Evolutionary conservation across 2,797 vertebrate genomes (phyloP).

Genomic region (Anableps anableps): DNA sequence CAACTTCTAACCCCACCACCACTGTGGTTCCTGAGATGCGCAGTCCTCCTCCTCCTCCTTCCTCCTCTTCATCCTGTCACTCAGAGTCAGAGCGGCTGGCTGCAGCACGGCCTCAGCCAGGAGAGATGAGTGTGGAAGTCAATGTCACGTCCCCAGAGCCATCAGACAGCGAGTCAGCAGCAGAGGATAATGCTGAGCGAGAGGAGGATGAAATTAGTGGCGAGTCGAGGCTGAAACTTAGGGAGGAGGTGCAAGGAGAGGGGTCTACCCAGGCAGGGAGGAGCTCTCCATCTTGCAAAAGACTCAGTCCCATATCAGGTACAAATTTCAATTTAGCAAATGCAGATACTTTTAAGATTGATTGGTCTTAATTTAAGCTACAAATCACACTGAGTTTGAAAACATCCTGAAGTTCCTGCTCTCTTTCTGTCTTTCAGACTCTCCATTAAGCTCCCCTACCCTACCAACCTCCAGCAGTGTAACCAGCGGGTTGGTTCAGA

Average conservation of each 20-base stretch:
- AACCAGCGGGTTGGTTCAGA: constrained; percentile 80
- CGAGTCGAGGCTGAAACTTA: constrained; percentile 83
- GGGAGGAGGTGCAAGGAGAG: constrained; percentile 79
- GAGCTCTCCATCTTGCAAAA: constrained; percentile 86
- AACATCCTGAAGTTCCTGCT: constrained; percentile 15
- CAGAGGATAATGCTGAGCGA: constrained; percentile 89
- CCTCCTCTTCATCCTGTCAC: constrained; percentile 81
- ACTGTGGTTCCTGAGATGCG: constrained; percentile 74
- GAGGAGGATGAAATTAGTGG: constrained; percentile 88
- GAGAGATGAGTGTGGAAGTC: constrained; percentile 87
- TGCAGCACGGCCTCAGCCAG: constrained; percentile 74
- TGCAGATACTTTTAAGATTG: background rate
- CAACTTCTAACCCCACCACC: constrained; percentile 13
- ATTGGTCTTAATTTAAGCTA: background rate
- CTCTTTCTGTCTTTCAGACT: constrained; percentile 81
- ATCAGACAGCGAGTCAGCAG: constrained; percentile 91
- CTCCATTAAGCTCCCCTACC: constrained; percentile 82
- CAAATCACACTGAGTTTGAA: background rate
- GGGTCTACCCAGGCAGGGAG: constrained; percentile 77
- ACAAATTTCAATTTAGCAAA: background rate
- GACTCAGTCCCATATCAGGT: constrained; percentile 93
- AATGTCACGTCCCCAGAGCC: constrained; percentile 94
- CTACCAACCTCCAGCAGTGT: constrained; percentile 86
- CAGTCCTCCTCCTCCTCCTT: constrained; percentile 74
- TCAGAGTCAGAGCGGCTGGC: constrained; percentile 78